Evolutionary conservation across 2,797 vertebrate species (phyloP).

Genomic region (Sebastes itinus): DNA sequence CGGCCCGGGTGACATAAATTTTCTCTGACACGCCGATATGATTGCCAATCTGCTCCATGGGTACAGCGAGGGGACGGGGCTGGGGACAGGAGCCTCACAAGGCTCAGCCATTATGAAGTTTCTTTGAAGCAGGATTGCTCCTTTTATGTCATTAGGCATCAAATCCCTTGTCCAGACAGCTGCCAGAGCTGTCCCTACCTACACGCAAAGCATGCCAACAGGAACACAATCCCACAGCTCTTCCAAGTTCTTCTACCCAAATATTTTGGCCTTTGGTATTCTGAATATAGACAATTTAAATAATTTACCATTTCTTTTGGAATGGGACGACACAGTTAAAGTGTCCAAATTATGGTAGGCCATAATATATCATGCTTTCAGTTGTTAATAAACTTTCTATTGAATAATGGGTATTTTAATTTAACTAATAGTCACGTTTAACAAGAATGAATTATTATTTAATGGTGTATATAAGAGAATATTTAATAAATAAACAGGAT

Average conservation of each 20-base stretch:
- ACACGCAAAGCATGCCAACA: background rate
- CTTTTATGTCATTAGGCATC: slow-evolving; percentile 38
- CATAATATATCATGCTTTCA: background rate
- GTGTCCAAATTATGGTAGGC: background rate
- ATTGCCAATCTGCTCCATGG: slow-evolving; percentile 63
- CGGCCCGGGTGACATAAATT: slow-evolving; percentile 64
- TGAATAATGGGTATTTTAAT: background rate
- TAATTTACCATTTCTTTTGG: background rate
- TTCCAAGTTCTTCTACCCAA: background rate
- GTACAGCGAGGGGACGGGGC: slow-evolving; percentile 11
- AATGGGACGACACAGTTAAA: background rate
- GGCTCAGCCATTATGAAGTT: slow-evolving; percentile 37
- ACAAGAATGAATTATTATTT: background rate
- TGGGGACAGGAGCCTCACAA: slow-evolving; percentile 21
- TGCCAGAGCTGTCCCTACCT: background rate
- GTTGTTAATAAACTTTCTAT: no score
- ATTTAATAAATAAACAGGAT: background rate
- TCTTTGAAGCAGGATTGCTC: slow-evolving; percentile 31
- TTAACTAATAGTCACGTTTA: background rate
- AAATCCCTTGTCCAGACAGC: slow-evolving; percentile 23
- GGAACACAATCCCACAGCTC: background rate
- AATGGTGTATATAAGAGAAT: background rate
- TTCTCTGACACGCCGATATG: slow-evolving; percentile 62
- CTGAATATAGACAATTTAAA: background rate
- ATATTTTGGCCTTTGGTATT: background rate